phyloP scores from a whole-genome alignment of 1,140 invertebrate species.

The Zaprionus tsacasi region DNA sequence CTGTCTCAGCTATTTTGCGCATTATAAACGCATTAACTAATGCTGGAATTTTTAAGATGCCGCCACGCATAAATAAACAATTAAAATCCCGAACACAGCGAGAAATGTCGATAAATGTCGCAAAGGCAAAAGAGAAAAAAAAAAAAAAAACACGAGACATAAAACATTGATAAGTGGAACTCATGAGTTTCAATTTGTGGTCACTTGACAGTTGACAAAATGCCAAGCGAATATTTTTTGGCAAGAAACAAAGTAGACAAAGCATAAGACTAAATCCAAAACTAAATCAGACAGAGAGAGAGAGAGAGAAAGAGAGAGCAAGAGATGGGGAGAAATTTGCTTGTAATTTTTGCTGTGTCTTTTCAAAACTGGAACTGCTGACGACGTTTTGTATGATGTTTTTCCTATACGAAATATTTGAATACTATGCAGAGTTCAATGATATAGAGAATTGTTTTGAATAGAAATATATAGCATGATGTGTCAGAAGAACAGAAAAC shows the following conservation, averaged over 20 bases:
- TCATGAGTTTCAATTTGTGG: constrained; percentile 47
- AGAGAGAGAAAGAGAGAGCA: not conserved
- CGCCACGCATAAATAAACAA: constrained; percentile 66
- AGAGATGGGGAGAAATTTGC: constrained; percentile 2
- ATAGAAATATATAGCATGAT: not conserved
- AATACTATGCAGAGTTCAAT: not conserved
- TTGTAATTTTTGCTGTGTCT: not conserved
- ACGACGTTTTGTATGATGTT: not conserved
- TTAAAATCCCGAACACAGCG: constrained; percentile 44
- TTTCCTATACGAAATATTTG: not conserved
- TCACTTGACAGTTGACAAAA: constrained; percentile 52
- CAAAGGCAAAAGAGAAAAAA: not conserved
- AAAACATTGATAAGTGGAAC: constrained; percentile 59
- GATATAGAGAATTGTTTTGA: not conserved
- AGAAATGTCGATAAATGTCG: constrained; percentile 48
- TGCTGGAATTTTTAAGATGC: constrained; percentile 57
- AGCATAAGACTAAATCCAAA: constrained; percentile 16
- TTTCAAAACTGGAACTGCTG: not conserved
- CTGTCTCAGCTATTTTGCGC: constrained; percentile 54
- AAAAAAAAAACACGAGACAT: constrained; percentile 32
- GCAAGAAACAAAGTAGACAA: constrained; percentile 19
- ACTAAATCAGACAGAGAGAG: constrained; percentile 14
- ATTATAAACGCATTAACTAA: constrained; percentile 80
- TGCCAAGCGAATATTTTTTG: constrained; percentile 47
- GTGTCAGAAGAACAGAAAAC: not conserved